Evolutionary conservation across 1,140 invertebrate species (phyloP).

Genomic region (Brachystomella parvula): DNA sequence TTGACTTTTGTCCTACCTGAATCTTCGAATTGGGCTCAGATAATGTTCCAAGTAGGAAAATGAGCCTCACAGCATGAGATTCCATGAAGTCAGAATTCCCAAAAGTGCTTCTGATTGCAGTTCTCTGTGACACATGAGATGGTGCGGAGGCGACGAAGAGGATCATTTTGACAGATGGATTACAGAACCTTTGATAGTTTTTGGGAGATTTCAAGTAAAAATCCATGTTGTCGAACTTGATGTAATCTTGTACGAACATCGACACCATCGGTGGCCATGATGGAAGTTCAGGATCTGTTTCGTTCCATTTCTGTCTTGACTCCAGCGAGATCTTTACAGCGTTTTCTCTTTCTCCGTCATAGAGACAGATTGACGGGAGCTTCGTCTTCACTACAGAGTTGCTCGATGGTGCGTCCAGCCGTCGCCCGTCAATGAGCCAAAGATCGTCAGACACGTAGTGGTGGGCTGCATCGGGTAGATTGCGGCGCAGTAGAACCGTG

Average conservation of each 20-base stretch:
- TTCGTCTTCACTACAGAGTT: too few species aligned
- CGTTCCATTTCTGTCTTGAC: too few species aligned
- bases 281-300: not conserved
- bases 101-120: slow-evolving; percentile 12
- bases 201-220: not conserved
- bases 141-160: slow-evolving; percentile 15
- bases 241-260: slow-evolving; percentile 11
- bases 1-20: not conserved
- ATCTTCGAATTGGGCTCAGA: too few species aligned
- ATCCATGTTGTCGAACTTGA: slow-evolving; percentile 2
- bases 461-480: too few species aligned
- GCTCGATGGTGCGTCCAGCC: too few species aligned
- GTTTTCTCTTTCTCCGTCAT: too few species aligned
- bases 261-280: slow-evolving; percentile 12
- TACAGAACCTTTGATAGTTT: not conserved
- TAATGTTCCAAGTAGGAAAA: slow-evolving; percentile 19
- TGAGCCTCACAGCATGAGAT: not conserved
- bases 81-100: not conserved
- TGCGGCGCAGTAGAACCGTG: too few species aligned
- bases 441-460: too few species aligned
- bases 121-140: not conserved
- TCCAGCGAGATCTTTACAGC: too few species aligned
- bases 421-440: too few species aligned
- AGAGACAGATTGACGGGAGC: too few species aligned
- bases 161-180: not conserved